Base-by-base conservation (phyloP, 2,113 vertebrate species). In the Oreochromis aureus region DNA sequence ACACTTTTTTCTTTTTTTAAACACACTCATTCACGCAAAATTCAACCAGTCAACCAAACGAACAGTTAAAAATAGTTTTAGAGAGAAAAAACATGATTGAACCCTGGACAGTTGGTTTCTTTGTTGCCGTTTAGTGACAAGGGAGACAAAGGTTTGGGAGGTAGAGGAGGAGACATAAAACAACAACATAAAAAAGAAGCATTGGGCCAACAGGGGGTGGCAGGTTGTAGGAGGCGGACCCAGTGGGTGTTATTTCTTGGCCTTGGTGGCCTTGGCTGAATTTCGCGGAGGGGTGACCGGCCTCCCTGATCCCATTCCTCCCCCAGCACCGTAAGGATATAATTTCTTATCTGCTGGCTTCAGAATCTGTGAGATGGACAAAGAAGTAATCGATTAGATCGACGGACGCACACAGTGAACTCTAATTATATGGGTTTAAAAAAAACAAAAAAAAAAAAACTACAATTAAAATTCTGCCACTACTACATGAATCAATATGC, bases 311-410 rank as follows among this genome's bases (percentile, higher is more conserved):
- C 97, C 97, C 30, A 98, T 93, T 82, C 95, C 97, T 80, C 97
- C 98, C 36, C 97, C 96, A 86, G 97, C 97, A 36, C 98, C 97
- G 0, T 99, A 99, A 87, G 97, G 97, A 93, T 98, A 98, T 93
- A 98, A 97, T 96, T 99, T 99, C 96, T 99, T 99, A 96, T 99
- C 98, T 0, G 98, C 98, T 22, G 98, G 98, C 93, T 99, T 99
- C 93, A 99, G 96, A 87, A 99, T 99, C 98, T 99, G 86, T 2
- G 27, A 83, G 10, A 58, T 10, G 19, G 9, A 90, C 3, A 59
- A 10, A 78, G 11, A 71, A 10, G 30, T 19, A 48, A 15, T 32
- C 2, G 3, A 59, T 93, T 51, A 87, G 27, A 79, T 48, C 41
- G 4, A 58, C 7, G 32, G 5, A 61, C 3, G 44, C 1, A 44